Conservation (phyloP, 2,113 vertebrate genomes). For the Macroglossus sobrinus region DNA sequence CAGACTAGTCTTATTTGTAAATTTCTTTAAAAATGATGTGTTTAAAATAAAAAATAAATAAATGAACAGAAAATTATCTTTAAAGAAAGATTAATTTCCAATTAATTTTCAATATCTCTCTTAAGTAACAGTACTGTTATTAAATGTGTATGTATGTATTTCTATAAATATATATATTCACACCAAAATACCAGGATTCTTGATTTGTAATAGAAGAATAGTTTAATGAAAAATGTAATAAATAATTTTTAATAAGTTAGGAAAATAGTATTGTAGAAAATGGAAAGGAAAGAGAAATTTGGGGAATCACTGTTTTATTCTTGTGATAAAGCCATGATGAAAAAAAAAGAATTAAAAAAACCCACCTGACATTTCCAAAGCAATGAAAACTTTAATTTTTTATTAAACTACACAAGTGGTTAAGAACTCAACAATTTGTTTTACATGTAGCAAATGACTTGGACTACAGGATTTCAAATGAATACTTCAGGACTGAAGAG, state of each 20-base stretch:
- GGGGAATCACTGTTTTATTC: not conserved
- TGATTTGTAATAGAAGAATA: not conserved
- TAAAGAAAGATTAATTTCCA: not conserved
- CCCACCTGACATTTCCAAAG: not conserved
- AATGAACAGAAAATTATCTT: not conserved
- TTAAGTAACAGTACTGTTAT: not conserved
- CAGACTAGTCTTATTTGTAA: not conserved
- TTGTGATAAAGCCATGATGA: conserved; percentile 4
- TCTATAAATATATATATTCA: not conserved
- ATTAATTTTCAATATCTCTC: not conserved
- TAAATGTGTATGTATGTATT: not conserved
- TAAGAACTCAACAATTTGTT: conserved; percentile 41
- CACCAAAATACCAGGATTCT: not conserved
- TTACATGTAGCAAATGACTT: not conserved
- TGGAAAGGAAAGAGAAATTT: not conserved
- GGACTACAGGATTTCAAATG: conserved; percentile 38
- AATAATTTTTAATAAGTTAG: conserved; percentile 44
- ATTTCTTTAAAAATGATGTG: not conserved
- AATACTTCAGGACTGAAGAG: not conserved
- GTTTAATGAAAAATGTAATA: conserved; percentile 16
- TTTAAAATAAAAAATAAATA: conserved; percentile 1
- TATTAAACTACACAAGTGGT: conserved; percentile 40
- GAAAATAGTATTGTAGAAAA: not conserved
- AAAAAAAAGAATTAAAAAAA: conserved; percentile 8
- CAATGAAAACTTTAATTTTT: conserved; percentile 44